Evolutionary conservation across 2,797 vertebrate genomes (phyloP), one percentile per base, ranked within the genome.

Genomic region (Amniataba percoides): DNA sequence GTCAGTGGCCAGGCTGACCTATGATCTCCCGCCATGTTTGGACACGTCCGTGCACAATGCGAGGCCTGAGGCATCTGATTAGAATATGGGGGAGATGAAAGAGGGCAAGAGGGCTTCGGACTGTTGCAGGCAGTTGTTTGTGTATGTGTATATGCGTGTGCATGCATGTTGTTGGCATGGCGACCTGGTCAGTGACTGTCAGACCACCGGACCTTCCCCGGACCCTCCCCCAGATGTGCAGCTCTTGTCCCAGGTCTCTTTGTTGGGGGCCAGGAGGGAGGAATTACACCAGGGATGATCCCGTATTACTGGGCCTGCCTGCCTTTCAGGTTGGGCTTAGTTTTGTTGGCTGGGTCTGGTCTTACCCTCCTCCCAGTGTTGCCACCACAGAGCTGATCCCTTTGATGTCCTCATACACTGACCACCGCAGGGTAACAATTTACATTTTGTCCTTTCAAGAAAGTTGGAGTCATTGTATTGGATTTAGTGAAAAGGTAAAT

Each of bases 1-100:
- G 95, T 96, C 95, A 96, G 88, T 60, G 92, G 90, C 94, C 93
- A 85, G 80, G 71, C 27, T 92, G 88, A 93, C 94, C 95, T 91
- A 88, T 93, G 94, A 94, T 95, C 95, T 94, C 93, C 93, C 71
- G 89, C 92, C 94, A 92, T 96, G 96, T 96, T 97, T 96, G 95
- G 94, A 96, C 96, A 96, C 85, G 89, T 96, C 95, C 74, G 1
- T 80, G 70, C 86, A 96, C 95, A 95, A 96, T 94, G 93, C 85
- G 80, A 83, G 84, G 74, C 82, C 88, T 93, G 92, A 93, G 91
- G 91, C 91, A 85, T 90, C 91, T 95, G 93, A 96, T 96, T 96
- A 96, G 91, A 95, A 95, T 94, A 94, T 87, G 85, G 92, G 81
- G 82, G 86, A 84, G 92, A 93, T 92, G 89, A 94, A 93, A 92